Evolutionary conservation across 2,888 invertebrate genomes (phyloP).

Genomic region (Rhagium mordax): DNA sequence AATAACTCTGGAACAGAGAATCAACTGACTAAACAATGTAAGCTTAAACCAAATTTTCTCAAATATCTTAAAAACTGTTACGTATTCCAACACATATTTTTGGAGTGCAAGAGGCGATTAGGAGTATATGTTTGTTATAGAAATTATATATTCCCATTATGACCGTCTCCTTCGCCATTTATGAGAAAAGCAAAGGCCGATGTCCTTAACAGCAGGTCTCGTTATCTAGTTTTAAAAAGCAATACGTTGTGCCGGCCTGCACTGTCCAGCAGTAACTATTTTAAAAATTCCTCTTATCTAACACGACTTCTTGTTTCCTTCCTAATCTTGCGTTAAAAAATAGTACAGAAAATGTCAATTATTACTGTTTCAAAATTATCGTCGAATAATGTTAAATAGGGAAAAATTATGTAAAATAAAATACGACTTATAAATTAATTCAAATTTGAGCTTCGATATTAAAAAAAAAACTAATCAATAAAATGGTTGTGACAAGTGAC

Average conservation of each 20-base stretch:
- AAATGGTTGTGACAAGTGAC: conserved; percentile 66
- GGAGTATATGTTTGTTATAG: no score
- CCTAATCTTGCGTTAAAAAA: conserved; percentile 36
- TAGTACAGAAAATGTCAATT: conserved; percentile 58
- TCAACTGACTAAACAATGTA: no score
- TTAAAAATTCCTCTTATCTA: conserved; percentile 35
- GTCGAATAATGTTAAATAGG: conserved; percentile 34
- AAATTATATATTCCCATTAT: no score
- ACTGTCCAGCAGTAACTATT: background rate
- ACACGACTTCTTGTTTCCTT: conserved; percentile 27
- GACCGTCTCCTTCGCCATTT: background rate
- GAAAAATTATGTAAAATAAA: conserved; percentile 34
- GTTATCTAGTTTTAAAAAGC: conserved; percentile 1
- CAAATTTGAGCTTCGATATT: conserved; percentile 54
- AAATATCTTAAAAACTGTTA: no score
- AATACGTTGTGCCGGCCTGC: conserved; percentile 22
- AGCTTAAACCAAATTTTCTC: no score
- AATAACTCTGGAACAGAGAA: no score
- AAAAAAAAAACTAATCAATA: conserved; percentile 63
- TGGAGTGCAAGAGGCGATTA: no score
- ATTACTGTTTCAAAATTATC: conserved; percentile 48
- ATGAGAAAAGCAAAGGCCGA: background rate
- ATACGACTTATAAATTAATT: conserved; percentile 36
- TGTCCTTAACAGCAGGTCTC: no score
- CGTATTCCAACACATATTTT: no score